A percentile compares a stretch with the other conserved stretches of the same genome.
phyloP scores from a whole-genome alignment of 2,113 vertebrate species.

The Campylomormyrus numenius region DNA sequence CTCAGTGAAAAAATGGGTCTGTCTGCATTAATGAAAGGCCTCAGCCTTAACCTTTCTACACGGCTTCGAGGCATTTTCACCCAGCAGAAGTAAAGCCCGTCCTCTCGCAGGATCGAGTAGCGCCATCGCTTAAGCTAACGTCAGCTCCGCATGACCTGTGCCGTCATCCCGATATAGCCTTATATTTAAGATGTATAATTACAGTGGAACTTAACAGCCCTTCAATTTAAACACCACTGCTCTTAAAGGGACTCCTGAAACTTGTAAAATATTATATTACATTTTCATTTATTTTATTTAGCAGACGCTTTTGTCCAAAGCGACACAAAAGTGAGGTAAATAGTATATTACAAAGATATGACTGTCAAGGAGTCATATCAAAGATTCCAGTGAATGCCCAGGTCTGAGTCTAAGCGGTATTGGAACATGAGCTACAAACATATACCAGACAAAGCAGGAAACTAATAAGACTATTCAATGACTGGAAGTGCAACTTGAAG shows the following conservation, averaged over 20 bases:
- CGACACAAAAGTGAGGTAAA: not conserved
- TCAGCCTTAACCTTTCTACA: conserved; percentile 6
- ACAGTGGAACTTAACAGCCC: not conserved
- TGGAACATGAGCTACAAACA: not conserved
- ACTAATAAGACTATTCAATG: not conserved
- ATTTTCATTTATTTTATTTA: not conserved
- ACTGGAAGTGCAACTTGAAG: not conserved
- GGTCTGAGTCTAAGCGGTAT: not conserved
- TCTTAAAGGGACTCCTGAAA: not conserved
- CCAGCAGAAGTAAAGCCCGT: conserved; percentile 44
- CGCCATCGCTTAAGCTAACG: not conserved
- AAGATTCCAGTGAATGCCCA: not conserved
- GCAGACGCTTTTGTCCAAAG: not conserved
- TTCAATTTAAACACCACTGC: not conserved
- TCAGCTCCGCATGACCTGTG: not conserved
- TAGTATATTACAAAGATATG: not conserved
- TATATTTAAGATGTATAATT: not conserved
- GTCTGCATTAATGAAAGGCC: not conserved
- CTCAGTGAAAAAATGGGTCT: not conserved
- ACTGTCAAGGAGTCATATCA: not conserved
- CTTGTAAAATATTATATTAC: not conserved
- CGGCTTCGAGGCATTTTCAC: conserved; percentile 39
- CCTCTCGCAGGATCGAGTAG: conserved; percentile 27
- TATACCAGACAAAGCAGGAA: not conserved
- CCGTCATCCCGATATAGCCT: not conserved